Evolutionary conservation across 1,140 invertebrate genomes (phyloP).

Genomic region (Cherax destructor): DNA sequence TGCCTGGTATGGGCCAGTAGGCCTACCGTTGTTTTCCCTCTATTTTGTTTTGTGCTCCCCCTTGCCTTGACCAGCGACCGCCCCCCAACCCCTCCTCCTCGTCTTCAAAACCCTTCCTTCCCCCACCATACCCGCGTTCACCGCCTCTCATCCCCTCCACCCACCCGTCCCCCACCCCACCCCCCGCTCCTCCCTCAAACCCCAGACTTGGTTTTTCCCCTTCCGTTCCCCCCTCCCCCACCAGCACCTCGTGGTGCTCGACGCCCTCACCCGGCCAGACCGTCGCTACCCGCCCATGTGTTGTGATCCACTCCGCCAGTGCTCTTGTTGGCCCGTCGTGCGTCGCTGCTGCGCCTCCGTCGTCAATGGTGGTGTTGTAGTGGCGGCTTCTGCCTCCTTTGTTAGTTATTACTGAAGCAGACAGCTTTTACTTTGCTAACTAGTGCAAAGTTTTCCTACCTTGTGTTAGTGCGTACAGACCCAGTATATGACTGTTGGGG

Average conservation of each 20-base stretch:
- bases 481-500: neutral
- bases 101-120: neutral
- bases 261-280: neutral
- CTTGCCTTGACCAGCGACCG: neutral
- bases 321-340: neutral
- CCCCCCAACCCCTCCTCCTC: neutral
- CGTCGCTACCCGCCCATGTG: slow-evolving; percentile 14
- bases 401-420: no score
- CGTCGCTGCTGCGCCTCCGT: neutral
- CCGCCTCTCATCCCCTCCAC: neutral
- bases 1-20: no score
- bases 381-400: neutral
- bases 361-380: neutral
- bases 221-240: neutral
- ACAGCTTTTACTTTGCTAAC: no score
- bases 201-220: neutral
- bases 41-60: neutral
- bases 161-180: neutral
- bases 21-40: no score
- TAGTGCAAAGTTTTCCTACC: no score
- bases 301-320: neutral
- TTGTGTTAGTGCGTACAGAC: neutral
- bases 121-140: neutral
- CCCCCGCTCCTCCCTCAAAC: neutral
- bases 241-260: neutral